Conservation (phyloP, 2,797 vertebrate genomes). For the Dryobates pubescens region DNA sequence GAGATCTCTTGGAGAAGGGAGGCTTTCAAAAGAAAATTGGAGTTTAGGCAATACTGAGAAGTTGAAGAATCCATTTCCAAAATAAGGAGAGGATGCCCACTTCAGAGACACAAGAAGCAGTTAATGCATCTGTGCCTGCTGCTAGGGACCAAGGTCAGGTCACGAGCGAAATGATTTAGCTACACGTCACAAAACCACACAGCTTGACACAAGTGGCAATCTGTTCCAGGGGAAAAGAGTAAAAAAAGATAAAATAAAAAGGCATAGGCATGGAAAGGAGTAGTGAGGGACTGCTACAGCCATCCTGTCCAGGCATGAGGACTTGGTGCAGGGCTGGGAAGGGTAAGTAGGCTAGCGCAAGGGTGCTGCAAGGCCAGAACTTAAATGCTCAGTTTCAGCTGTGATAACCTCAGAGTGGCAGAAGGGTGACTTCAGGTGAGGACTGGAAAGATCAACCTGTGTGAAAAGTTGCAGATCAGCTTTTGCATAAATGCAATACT, state of each 20-base stretch:
- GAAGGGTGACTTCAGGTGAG: background rate
- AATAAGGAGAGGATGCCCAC: background rate
- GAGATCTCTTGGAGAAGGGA: background rate
- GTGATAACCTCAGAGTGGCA: background rate
- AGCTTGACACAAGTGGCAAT: slow-evolving; percentile 46
- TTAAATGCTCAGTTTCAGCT: rapidly evolving
- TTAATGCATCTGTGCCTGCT: slow-evolving; percentile 6
- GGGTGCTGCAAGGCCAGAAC: background rate
- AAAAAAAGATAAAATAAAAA: background rate
- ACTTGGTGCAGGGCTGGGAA: background rate
- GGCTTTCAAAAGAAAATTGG: background rate
- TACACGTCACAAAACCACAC: slow-evolving; percentile 36
- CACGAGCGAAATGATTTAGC: background rate
- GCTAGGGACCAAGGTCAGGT: slow-evolving; percentile 45
- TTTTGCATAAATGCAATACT: background rate
- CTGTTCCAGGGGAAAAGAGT: background rate
- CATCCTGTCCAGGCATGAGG: background rate
- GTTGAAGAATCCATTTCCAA: background rate
- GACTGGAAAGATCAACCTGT: background rate
- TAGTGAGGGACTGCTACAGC: background rate
- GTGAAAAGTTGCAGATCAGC: background rate
- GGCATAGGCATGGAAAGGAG: background rate
- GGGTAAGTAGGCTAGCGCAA: background rate
- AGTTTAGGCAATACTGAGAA: background rate
- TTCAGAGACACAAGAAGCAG: background rate